Evolutionary conservation across 2,888 invertebrate genomes (phyloP).

Genomic region (Napeogenes sylphis): DNA sequence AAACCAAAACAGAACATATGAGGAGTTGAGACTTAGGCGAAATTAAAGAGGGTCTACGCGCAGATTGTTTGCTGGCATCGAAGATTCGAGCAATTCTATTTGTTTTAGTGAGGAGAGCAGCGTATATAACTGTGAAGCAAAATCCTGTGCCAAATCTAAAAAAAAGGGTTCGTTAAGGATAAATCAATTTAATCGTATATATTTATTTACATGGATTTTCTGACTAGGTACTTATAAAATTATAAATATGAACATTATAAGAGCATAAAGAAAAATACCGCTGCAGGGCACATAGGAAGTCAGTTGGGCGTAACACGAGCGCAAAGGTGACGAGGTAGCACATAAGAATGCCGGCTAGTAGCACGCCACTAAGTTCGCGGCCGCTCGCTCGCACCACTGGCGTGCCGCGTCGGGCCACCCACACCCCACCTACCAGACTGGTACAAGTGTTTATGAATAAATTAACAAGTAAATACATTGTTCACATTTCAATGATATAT

Average conservation of each 20-base stretch:
- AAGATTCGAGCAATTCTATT: conserved; percentile 97
- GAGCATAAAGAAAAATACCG: conserved; percentile 73
- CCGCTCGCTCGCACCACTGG: conserved; percentile 97
- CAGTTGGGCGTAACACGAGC: conserved; percentile 89
- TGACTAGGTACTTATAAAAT: neutral
- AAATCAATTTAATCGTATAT: neutral
- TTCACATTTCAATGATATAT: too few species aligned
- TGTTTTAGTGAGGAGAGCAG: conserved; percentile 96
- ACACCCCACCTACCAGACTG: conserved; percentile 84
- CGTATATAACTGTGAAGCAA: conserved; percentile 98
- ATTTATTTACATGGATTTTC: neutral
- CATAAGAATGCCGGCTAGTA: conserved; percentile 91
- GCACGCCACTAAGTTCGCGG: conserved; percentile 91
- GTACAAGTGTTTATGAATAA: neutral
- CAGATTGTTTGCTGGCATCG: conserved; percentile 95
- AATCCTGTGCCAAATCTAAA: conserved; percentile 90
- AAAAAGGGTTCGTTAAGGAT: neutral
- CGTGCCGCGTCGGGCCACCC: conserved; percentile 91
- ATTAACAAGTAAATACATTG: too few species aligned
- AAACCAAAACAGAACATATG: conserved; percentile 91
- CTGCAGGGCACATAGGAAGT: conserved; percentile 92
- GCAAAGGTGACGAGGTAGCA: conserved; percentile 96
- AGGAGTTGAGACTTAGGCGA: conserved; percentile 92
- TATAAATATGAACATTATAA: neutral
- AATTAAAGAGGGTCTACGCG: conserved; percentile 94